Base-by-base conservation (phyloP, 2,113 vertebrate genomes). In the Seriola dumerili region DNA sequence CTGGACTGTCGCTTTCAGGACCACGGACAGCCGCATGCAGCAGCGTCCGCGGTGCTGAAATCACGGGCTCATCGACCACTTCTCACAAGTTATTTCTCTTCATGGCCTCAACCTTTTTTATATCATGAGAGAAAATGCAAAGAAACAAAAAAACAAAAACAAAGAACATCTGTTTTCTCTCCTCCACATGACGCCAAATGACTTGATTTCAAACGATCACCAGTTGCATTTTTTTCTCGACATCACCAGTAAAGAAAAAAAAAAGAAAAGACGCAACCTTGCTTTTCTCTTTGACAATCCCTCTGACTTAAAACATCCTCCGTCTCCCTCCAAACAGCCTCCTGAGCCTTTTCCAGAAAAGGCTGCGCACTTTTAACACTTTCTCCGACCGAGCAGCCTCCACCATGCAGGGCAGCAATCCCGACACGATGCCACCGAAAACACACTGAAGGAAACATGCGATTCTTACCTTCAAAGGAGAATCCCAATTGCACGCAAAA, bases 401-500 rank as follows among this genome's bases (percentile, higher is more conserved):
- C 65, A 32, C 19, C 62, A 40, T 7, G 61, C 79, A 72, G 72
- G 81, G 81, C 69, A 72, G 59, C 75, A 0, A 72, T 17, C 78
- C 62, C 74, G 61, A 85, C 76, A 50, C 42, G 57, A 59, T 54
- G 34, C 19, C 75, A 68, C 69, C 4, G 52, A 42, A 38, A 10
- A 42, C 40, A 42, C 40, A 42, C 40, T 11, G 40, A 42, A 42
- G 40, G 40, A 42, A 11, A 11, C 2, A 42, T 11, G 36, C 8
- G 0, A 3, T 64, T 50, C 93, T 94, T 93, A 96, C 95, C 95
- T 92, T 95, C 92, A 72, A 95, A 94, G 59, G 92, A 91, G 85
- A 92, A 94, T 91, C 94, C 95, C 7, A 95, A 84, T 52, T 95
- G 95, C 81, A 95, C 91, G 8, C 94, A 96, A 73, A 95, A 92